Base-by-base conservation (phyloP, 2,113 vertebrate genomes). In the Anarhynchus alexandrinus region DNA sequence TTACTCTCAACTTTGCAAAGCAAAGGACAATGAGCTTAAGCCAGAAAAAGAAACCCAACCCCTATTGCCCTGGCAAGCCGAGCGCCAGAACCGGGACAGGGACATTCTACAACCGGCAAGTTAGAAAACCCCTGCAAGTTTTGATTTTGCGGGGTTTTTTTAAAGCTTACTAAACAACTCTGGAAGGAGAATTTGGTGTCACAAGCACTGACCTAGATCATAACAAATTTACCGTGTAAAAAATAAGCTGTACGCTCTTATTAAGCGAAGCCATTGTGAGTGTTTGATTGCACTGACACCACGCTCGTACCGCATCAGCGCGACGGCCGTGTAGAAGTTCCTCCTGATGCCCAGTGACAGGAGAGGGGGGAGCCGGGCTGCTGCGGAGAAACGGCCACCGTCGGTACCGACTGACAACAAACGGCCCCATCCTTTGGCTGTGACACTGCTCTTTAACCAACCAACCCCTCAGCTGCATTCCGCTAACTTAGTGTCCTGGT, bases 141-240 rank as follows among this genome's bases (percentile, higher is more conserved):
- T 19, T n/a, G 26, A 6, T 30, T 69, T 38, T 40, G n/a, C 9
- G 58, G 38, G 18, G 43, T 4, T 17, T 10, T 23, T 40, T 72
- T 25, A 32, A 55, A 82, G 78, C 64, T 45, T 29, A 47, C 43
- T 72, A 57, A 91, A 87, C 23, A 79, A 15, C 49, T 72, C 82
- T 18, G 15, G 57, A 59, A 85, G 61, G 65, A 64, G 66, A 89
- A 45, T n/a, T 64, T 26, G 65, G 64, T 58, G 83, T 78, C 57
- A 1, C 65, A 89, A 78, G 81, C 83, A 71, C 91, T 86, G 89
- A 94, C 91, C 93, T 91, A 86, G 93, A 93, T 95, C 83, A 71
- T 10, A 77, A 77, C 72, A 58, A 96, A 90, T 78, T 80, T 45
- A 45, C 54, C 29, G 2, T 40, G 80, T 16, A 40, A 55, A 78